phyloP scores from a whole-genome alignment of 2,888 invertebrate genomes.

The Coremacera marginata region DNA sequence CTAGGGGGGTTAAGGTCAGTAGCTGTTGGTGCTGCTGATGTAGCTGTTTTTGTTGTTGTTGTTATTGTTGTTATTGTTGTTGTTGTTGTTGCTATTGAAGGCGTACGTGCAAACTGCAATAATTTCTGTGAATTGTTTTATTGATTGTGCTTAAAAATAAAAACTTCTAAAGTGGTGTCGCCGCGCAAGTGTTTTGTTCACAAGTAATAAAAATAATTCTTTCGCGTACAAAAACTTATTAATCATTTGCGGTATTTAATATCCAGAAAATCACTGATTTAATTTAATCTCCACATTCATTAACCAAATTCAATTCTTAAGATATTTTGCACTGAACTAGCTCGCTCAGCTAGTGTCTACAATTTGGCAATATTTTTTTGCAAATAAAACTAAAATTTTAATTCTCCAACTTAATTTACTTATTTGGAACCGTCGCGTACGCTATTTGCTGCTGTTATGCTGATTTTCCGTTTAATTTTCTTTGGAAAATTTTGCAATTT shows the following conservation, averaged over 20 bases:
- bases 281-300: not conserved
- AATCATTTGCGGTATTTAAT: not conserved
- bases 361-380: not conserved
- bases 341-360: too few species aligned
- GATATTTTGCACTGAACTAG: not conserved
- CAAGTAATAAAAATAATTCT: conserved; percentile 5
- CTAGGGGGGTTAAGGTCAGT: conserved; percentile 7
- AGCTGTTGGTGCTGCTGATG: not conserved
- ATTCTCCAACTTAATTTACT: not conserved
- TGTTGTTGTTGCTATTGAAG: not conserved
- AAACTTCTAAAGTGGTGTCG: not conserved
- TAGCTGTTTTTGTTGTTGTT: not conserved
- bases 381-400: not conserved
- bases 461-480: not conserved
- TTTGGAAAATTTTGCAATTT: not conserved
- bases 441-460: not conserved
- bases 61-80: not conserved
- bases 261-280: not conserved
- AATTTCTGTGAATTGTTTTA: not conserved
- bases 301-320: not conserved
- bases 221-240: not conserved
- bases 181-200: not conserved
- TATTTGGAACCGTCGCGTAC: not conserved
- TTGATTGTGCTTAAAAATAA: conserved; percentile 7
- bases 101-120: not conserved